Conservation (phyloP, 2,797 vertebrate genomes). For the Cygnus olor region DNA sequence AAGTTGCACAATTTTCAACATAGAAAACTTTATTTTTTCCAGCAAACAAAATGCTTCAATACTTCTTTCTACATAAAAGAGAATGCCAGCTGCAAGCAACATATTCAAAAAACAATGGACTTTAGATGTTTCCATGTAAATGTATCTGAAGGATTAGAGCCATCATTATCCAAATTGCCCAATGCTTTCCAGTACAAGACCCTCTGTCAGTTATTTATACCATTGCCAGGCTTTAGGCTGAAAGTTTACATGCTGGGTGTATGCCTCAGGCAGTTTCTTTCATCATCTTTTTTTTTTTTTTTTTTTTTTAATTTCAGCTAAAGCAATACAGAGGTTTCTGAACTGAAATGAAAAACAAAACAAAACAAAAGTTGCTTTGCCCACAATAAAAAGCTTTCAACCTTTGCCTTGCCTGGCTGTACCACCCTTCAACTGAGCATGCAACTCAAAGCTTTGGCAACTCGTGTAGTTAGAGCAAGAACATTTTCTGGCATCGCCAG, state of each 20-base stretch:
- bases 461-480: neutral
- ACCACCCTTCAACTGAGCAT: neutral
- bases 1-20: neutral
- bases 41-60: neutral
- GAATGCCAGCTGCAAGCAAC: slow-evolving; percentile 4
- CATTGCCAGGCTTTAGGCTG: neutral
- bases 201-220: neutral
- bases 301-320: neutral
- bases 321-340: slow-evolving; percentile 13
- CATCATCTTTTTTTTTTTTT: neutral
- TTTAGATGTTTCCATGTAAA: neutral
- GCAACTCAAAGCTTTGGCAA: neutral
- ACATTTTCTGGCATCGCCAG: neutral
- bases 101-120: neutral
- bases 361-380: neutral
- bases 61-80: neutral
- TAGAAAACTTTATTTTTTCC: neutral
- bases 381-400: slow-evolving; percentile 8
- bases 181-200: neutral
- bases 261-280: neutral
- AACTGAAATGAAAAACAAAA: neutral
- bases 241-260: neutral
- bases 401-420: neutral
- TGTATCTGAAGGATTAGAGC: neutral
- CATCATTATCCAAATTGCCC: neutral